Evolutionary conservation across 2,797 vertebrate species (phyloP), one percentile per base, ranked within the genome.

Genomic region (Myotis findleyi): DNA sequence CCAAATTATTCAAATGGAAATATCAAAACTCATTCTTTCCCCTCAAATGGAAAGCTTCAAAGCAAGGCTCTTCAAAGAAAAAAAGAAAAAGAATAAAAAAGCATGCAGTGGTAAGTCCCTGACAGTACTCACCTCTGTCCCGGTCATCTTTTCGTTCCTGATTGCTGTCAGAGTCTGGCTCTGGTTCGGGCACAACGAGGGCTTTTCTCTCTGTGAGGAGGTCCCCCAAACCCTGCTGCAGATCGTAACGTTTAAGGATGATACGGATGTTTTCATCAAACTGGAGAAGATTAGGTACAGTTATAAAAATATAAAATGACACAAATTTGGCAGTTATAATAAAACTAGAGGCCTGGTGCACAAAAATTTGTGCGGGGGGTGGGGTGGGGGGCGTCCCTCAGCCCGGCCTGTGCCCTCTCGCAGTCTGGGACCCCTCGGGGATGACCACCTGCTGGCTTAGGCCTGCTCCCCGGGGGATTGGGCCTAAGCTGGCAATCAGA

Each of bases 141-240:
- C 99, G 98, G 96, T 99, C 99, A 97, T 99, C 99, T 91, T 99
- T 99, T 79, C 99, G 98, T 92, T 99, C 99, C 97, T 99, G 99
- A 96, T 99, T 99, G 44, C 99, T 99, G 93, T 99, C 99, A 0
- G 99, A 99, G 98, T 99, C 99, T 0, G 99, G 99, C 95, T 99
- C 99, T 27, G 99, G 99, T n/a, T 99, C 99, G 0, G 99, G 99
- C 20, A 99, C 99, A 49, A 99, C 99, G 23, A 99, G 97, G 3
- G 99, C 99, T 95, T 99, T 99, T 85, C 99, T 99, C 91, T 99
- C 99, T 0, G 98, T 97, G 25, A 99, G 98, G 17, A 99, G 99
- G 88, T 99, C 99, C 95, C 99, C 99, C 49, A 99, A 98, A 87
- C 99, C 98, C 93, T 95, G 98, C 96, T 97, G 98, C 98, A 97